These are phyloP conservation scores for Porites rus DNA, from an alignment of 92 coral and sea anemone species.

Conservation along the genomic window DNA sequence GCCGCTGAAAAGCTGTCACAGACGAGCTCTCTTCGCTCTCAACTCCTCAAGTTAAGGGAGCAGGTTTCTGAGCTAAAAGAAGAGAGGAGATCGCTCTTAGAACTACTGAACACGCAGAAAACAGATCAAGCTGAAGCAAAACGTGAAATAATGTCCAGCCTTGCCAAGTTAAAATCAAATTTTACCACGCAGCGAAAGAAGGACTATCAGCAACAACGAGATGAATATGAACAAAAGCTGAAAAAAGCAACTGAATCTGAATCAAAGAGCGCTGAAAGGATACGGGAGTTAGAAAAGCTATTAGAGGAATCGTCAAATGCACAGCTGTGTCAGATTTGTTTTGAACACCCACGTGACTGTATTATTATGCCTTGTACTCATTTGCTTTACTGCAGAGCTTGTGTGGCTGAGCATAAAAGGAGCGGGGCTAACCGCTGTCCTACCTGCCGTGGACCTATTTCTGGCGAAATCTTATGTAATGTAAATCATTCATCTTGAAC, in stretches of 20 bases:
- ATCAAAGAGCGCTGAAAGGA: slow-evolving; percentile 1
- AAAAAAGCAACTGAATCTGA: slow-evolving; percentile 1
- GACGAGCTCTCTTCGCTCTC: slow-evolving; percentile 7
- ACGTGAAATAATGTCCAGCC: not conserved
- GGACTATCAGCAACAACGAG: not conserved
- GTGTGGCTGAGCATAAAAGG: slow-evolving; percentile 62
- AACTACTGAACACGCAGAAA: slow-evolving; percentile 16
- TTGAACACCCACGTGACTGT: slow-evolving; percentile 74
- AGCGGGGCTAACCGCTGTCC: slow-evolving; percentile 72
- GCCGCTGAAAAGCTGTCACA: slow-evolving; percentile 18
- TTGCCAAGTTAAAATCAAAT: not conserved
- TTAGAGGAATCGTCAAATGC: slow-evolving; percentile 19
- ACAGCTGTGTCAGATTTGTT: slow-evolving; percentile 78
- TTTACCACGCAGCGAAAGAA: not conserved
- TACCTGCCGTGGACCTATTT: slow-evolving; percentile 73
- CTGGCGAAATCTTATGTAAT: slow-evolving; percentile 73
- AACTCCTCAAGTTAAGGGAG: not conserved
- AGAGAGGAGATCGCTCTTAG: slow-evolving; percentile 19
- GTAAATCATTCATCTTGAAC: slow-evolving; percentile 22
- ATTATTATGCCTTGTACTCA: slow-evolving; percentile 87
- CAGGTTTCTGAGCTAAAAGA: slow-evolving; percentile 29
- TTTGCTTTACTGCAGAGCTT: slow-evolving; percentile 71
- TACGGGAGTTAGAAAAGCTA: slow-evolving; percentile 8
- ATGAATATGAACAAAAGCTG: slow-evolving; percentile 1
- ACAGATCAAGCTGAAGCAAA: not conserved